Evolutionary conservation across 2,888 invertebrate species (phyloP), one percentile per base, ranked within the genome.

Genomic region (Amblyjoppa fuscipennis): DNA sequence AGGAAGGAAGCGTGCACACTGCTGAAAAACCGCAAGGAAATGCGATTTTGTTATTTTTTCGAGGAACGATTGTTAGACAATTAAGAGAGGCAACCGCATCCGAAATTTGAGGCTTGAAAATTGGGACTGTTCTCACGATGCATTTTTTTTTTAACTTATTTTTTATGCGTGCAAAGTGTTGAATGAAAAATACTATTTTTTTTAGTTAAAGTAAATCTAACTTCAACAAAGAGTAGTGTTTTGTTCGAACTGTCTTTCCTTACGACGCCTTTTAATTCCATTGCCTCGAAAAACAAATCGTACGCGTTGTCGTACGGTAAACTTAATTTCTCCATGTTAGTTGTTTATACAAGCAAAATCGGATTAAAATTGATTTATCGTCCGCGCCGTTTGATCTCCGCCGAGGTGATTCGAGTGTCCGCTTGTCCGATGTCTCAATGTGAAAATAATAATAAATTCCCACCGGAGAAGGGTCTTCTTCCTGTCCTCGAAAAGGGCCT

Each of bases 31-130:
- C 51, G 64, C 75, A 75, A 11, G 20, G 28, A 64, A 34, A 31
- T 38, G 11, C 25, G 13, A n/a, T 31, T 34, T 64, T 56, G 25
- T 20, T 25, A 25, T 7, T 2, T 11, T 11, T 7, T 5, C 53
- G 7, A 5, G 38, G 38, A 38, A 38, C 1, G 9, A 7, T 38
- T 38, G 2, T 38, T 38, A 9, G 9, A 9, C 38, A 38, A 75
- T 75, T 75, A 64, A 20, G 20, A 20, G n/a, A 13, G 31, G 6
- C 11, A n/a, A 75, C 75, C 75, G 56, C 75, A 76, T 76, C 68
- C 66, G 66, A 76, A 38, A 41, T 61, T 61, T 38, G 1, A 38
- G 9, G 38, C 28, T 20, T n/a, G 28, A 34, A 34, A n/a, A 11
- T 13, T 13, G 61, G n/a, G 59, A 74, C 28, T 9, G 73, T 28